Conservation (phyloP, 23 tunicate genomes). For the Styela clava region DNA sequence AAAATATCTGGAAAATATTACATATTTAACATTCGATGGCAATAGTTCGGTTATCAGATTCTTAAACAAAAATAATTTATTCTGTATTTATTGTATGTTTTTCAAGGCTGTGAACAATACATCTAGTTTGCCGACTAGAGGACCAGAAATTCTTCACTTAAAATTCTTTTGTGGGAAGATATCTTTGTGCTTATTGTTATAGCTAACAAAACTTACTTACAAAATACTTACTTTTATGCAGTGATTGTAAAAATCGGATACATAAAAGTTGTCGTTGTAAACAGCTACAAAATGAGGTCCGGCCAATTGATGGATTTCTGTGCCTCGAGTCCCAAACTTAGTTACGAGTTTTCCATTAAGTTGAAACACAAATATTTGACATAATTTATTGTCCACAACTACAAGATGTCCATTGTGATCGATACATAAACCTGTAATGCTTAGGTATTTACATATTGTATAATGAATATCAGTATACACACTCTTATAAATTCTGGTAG, state of each 20-base stretch:
- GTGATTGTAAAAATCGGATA: conserved; percentile 65
- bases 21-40: background rate
- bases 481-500: too few relatives aligned
- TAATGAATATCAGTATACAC: too few relatives aligned
- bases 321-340: conserved; percentile 54
- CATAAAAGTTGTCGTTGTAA: conserved; percentile 31
- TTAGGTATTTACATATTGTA: background rate
- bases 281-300: conserved; percentile 67
- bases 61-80: background rate
- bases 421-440: conserved; percentile 43
- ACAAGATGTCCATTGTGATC: conserved; percentile 50
- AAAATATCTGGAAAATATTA: conserved; percentile 31
- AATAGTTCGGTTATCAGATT: background rate
- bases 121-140: too few relatives aligned
- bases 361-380: conserved; percentile 55
- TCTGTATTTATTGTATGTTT: background rate
- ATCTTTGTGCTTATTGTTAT: too few relatives aligned
- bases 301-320: conserved; percentile 41
- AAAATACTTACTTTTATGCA: conserved; percentile 34
- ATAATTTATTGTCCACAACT: conserved; percentile 56
- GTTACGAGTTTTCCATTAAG: conserved; percentile 43
- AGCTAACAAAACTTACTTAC: background rate
- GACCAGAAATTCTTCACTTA: too few relatives aligned
- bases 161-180: too few relatives aligned
- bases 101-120: too few relatives aligned